Conservation (phyloP, 2,888 invertebrate genomes). For the Sphaerophoria rueppellii region DNA sequence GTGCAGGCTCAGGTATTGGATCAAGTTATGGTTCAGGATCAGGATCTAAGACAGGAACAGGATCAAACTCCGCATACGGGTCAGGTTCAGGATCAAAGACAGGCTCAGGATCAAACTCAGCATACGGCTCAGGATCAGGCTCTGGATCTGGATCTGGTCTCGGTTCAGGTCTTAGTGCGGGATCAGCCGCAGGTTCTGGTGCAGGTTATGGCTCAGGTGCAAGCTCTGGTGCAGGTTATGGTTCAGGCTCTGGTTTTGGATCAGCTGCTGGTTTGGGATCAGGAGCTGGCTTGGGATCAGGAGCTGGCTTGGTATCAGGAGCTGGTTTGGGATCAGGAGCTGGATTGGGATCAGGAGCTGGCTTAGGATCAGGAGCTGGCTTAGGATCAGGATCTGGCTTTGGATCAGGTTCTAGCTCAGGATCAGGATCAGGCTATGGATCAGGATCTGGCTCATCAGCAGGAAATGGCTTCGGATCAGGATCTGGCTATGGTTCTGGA, state of each 20-base stretch:
- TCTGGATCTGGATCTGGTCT: not conserved
- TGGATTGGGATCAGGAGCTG: not conserved
- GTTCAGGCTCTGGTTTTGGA: not conserved
- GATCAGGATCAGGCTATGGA: constrained; percentile 23
- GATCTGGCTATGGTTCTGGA: constrained; percentile 6
- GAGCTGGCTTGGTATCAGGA: constrained; percentile 4
- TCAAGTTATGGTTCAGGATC: constrained; percentile 17
- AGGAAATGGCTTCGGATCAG: not conserved
- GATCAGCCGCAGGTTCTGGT: not conserved
- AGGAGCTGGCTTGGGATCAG: not conserved
- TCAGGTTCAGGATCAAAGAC: not conserved
- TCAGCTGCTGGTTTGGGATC: not conserved
- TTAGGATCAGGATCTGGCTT: not conserved
- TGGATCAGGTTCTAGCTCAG: constrained; percentile 3
- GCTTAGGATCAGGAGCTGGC: not conserved
- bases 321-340: not conserved
- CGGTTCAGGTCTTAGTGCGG: not conserved
- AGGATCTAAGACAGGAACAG: constrained; percentile 3
- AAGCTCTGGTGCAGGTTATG: not conserved
- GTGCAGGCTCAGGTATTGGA: constrained; percentile 5
- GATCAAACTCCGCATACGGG: not conserved
- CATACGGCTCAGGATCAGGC: not conserved
- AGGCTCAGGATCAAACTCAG: constrained; percentile 3
- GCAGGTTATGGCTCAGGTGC: not conserved
- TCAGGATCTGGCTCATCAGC: constrained; percentile 14